Conservation (phyloP, 2,113 vertebrate species). For the Heterotis niloticus region DNA sequence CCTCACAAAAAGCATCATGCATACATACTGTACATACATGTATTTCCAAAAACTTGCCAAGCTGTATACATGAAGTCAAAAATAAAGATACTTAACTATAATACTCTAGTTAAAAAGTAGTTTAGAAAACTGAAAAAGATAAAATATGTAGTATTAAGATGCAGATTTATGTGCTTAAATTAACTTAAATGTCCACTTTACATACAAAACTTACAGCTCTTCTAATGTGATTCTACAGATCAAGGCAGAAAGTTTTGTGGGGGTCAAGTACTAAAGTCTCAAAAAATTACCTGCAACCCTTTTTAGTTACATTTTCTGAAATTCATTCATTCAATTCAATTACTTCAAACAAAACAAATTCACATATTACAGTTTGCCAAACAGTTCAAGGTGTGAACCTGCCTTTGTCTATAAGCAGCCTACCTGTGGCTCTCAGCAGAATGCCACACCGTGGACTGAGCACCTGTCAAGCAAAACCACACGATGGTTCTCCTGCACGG, state of each 20-base stretch:
- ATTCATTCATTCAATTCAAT: too few species aligned
- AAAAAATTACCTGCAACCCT: background rate
- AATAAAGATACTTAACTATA: too few species aligned
- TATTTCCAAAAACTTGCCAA: too few species aligned
- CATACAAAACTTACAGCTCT: background rate
- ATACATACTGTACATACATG: too few species aligned
- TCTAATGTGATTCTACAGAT: background rate
- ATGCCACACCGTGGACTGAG: slow-evolving; percentile 39
- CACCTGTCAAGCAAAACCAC: slow-evolving; percentile 33
- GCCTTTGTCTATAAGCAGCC: background rate
- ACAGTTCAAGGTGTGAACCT: background rate
- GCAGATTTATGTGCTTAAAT: too few species aligned
- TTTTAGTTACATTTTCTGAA: background rate
- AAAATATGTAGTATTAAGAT: too few species aligned
- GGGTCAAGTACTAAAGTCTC: background rate
- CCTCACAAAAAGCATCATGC: too few species aligned
- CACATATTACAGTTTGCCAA: background rate
- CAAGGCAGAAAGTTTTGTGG: background rate
- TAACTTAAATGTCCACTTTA: background rate
- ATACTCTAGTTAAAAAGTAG: too few species aligned
- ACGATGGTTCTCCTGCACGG: background rate
- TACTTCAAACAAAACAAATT: background rate
- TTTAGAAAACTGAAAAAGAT: too few species aligned
- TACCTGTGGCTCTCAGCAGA: slow-evolving; percentile 34
- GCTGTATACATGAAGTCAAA: too few species aligned